Conservation (phyloP, 2,888 invertebrate species). For the Conomelus anceps region DNA sequence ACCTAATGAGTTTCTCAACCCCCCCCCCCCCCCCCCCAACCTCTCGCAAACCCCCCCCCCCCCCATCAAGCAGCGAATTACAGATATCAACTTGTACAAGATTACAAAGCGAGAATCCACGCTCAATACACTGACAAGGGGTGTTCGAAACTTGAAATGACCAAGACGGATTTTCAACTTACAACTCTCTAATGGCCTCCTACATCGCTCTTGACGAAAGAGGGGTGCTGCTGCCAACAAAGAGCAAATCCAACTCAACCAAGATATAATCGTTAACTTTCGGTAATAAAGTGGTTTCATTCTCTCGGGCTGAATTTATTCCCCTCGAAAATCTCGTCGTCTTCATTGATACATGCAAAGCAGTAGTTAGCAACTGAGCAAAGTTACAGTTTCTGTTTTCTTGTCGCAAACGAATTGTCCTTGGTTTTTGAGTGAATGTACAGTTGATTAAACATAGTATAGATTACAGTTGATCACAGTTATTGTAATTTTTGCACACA, state of each 20-base stretch:
- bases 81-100: neutral
- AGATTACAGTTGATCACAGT: too few species aligned
- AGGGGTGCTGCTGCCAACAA: neutral
- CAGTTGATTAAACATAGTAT: too few species aligned
- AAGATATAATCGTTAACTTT: neutral
- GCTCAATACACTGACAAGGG: neutral
- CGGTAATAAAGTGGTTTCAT: neutral
- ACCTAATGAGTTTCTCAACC: neutral
- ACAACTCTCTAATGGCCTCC: neutral
- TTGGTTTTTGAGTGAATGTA: neutral
- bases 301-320: neutral
- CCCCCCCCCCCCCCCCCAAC: neutral
- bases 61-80: neutral
- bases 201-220: neutral
- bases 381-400: neutral
- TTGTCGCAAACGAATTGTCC: neutral
- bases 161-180: neutral
- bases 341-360: neutral
- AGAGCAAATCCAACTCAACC: neutral
- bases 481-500: too few species aligned
- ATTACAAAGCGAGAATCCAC: neutral
- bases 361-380: neutral
- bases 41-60: neutral
- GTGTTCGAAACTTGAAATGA: neutral
- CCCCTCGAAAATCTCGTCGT: neutral